Evolutionary conservation across 2,888 invertebrate species (phyloP).

Genomic region (Beris chalybata): DNA sequence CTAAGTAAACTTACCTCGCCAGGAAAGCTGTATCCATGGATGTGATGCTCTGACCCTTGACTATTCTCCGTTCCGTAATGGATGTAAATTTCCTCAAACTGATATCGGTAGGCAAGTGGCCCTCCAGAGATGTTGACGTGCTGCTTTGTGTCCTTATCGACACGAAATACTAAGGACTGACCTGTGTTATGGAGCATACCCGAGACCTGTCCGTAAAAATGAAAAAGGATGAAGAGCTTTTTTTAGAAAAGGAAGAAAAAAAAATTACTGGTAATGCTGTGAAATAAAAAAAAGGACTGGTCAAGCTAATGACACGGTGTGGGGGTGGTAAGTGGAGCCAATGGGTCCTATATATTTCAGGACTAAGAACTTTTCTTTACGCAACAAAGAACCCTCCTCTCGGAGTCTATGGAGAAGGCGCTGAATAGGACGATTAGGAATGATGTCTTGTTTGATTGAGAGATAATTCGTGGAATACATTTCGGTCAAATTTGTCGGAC

Average conservation of each 20-base stretch:
- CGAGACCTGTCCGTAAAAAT: slow-evolving; percentile 67
- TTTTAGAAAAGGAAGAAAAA: slow-evolving; percentile 4
- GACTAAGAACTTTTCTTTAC: neutral
- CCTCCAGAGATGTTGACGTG: slow-evolving; percentile 96
- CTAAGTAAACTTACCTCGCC: slow-evolving; percentile 81
- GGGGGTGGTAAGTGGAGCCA: neutral
- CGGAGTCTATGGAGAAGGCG: neutral
- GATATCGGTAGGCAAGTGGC: slow-evolving; percentile 92
- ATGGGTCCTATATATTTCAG: neutral
- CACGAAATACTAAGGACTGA: slow-evolving; percentile 88
- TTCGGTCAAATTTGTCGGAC: too few species aligned
- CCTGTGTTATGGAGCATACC: slow-evolving; percentile 91
- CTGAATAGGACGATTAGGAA: slow-evolving; percentile 32
- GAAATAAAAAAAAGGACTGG: slow-evolving; percentile 14
- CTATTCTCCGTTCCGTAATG: slow-evolving; percentile 90
- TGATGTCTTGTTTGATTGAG: slow-evolving; percentile 36
- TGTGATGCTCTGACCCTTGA: slow-evolving; percentile 93
- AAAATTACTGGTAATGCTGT: neutral
- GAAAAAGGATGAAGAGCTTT: slow-evolving; percentile 20
- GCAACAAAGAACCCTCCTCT: neutral
- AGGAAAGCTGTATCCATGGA: slow-evolving; percentile 93
- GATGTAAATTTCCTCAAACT: slow-evolving; percentile 93
- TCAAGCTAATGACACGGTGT: neutral
- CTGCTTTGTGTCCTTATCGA: slow-evolving; percentile 86
- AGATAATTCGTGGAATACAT: slow-evolving; percentile 30